A percentile compares a stretch with the other conserved stretches of the same genome.
These are phyloP conservation scores for Drosophila quadrilineata DNA, from an alignment of 1,140 invertebrate species.

Conservation along the genomic window DNA sequence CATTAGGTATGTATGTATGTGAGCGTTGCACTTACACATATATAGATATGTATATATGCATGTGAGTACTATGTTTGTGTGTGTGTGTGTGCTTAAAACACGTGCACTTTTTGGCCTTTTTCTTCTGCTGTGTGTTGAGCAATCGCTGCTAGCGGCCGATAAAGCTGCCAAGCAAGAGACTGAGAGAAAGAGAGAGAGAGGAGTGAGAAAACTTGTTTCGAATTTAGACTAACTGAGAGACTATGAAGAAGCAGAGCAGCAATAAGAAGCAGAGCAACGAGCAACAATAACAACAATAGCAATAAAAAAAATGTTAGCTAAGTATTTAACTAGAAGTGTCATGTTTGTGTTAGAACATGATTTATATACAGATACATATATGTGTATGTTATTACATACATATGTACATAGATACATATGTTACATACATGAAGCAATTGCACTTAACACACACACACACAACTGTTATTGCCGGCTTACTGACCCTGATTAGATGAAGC, in stretches of 20 bases:
- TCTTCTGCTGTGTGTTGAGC: slow-evolving; percentile 23
- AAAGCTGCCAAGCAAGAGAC: not conserved
- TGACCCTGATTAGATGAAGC: slow-evolving; percentile 33
- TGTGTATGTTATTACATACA: slow-evolving; percentile 2
- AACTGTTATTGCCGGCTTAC: slow-evolving; percentile 22
- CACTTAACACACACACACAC: not conserved
- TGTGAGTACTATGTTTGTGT: not conserved
- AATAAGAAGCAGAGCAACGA: not conserved
- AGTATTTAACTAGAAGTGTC: not conserved
- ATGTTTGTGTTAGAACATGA: not conserved
- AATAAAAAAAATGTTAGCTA: slow-evolving; percentile 5
- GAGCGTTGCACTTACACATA: not conserved
- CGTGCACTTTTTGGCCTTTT: slow-evolving; percentile 52
- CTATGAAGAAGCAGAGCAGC: too few relatives aligned
- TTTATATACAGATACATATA: not conserved
- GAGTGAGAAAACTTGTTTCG: slow-evolving; percentile 32
- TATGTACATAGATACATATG: not conserved
- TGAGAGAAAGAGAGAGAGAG: slow-evolving; percentile 30
- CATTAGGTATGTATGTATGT: not conserved
- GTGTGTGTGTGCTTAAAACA: slow-evolving; percentile 41
- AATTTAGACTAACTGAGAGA: slow-evolving; percentile 27
- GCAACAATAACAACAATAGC: not conserved
- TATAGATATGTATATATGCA: not conserved
- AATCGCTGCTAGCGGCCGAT: slow-evolving; percentile 24
- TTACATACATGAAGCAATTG: slow-evolving; percentile 7